Evolutionary conservation across 2,797 vertebrate genomes (phyloP).

Genomic region (Cetoscarus ocellatus): DNA sequence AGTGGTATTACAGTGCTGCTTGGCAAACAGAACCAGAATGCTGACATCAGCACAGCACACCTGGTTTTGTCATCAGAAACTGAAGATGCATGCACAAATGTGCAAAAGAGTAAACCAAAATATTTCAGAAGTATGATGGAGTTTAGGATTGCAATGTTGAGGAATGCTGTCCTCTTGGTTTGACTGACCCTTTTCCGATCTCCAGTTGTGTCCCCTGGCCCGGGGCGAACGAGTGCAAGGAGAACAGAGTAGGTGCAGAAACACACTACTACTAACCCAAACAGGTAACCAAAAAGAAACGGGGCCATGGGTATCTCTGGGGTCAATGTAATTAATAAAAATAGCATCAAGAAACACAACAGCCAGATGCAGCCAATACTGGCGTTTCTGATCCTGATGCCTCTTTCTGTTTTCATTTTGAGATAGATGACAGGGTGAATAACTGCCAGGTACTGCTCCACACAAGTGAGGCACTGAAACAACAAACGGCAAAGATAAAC

Average conservation of each 20-base stretch:
- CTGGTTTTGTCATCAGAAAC: accelerated
- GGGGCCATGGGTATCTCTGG: background rate
- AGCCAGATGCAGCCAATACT: conserved; percentile 11
- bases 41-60: background rate
- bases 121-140: background rate
- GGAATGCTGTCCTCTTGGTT: conserved; percentile 6
- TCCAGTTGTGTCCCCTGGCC: background rate
- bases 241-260: conserved; percentile 15
- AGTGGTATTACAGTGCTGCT: conserved; percentile 17
- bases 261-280: background rate
- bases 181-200: background rate
- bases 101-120: background rate
- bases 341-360: background rate
- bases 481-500: background rate
- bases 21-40: conserved; percentile 19
- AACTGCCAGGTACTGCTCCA: conserved; percentile 32
- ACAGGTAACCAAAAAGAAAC: background rate
- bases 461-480: conserved; percentile 26
- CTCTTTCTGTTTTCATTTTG: conserved; percentile 11
- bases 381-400: conserved; percentile 7
- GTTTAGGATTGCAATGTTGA: background rate
- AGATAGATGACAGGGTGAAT: conserved; percentile 29
- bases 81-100: accelerated
- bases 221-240: background rate
- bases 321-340: accelerated